Conservation (phyloP, 2,113 vertebrate genomes). For the Sinocyclocheilus maitianheensis region DNA sequence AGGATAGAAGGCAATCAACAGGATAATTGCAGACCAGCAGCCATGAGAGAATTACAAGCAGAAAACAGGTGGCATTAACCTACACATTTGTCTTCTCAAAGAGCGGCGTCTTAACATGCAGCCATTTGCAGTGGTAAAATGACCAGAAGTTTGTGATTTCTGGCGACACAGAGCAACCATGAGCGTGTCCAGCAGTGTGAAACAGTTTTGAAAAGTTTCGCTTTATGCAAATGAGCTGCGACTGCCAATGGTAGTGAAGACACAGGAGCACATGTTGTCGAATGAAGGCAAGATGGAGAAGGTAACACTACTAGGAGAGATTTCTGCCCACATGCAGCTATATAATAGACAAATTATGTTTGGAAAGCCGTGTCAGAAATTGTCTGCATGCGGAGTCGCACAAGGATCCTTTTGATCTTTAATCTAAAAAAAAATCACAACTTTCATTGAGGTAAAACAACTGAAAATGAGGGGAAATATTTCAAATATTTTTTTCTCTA, state of each 20-base stretch:
- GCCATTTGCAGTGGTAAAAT: background rate
- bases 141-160: background rate
- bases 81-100: background rate
- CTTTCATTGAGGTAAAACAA: no score
- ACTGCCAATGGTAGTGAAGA: background rate
- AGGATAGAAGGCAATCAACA: conserved; percentile 42
- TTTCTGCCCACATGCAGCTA: background rate
- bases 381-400: background rate
- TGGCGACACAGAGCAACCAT: background rate
- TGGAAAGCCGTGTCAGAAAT: conserved; percentile 1
- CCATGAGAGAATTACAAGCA: conserved; percentile 7
- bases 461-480: no score
- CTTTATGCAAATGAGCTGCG: background rate
- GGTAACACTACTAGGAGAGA: background rate
- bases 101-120: background rate
- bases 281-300: conserved; percentile 8
- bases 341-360: background rate
- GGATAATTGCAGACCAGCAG: conserved; percentile 26
- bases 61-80: conserved; percentile 32
- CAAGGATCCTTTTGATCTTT: no score
- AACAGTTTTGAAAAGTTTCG: background rate
- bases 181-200: background rate
- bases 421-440: no score
- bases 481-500: no score
- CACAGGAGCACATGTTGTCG: background rate